Evolutionary conservation across 1,140 invertebrate genomes (phyloP).

Genomic region (Neodiprion virginianus): DNA sequence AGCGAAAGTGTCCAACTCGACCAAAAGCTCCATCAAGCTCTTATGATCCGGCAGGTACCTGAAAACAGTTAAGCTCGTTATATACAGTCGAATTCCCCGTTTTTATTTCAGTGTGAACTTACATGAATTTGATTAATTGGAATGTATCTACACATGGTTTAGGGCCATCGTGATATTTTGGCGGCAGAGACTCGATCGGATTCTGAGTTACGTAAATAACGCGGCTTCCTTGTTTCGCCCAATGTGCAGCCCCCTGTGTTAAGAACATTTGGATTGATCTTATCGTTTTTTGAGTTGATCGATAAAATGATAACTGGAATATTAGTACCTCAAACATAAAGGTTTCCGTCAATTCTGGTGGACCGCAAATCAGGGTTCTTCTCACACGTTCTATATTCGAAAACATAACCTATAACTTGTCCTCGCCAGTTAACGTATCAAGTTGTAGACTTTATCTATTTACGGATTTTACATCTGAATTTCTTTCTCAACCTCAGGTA

Average conservation of each 20-base stretch:
- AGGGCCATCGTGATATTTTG: conserved; percentile 47
- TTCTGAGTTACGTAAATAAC: conserved; percentile 49
- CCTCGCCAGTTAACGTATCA: too few species aligned
- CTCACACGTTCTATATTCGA: conserved; percentile 15
- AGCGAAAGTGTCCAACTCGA: conserved; percentile 43
- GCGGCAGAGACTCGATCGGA: conserved; percentile 44
- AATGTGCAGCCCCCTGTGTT: conserved; percentile 49
- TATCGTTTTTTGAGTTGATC: conserved; percentile 10
- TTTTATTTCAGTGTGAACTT: conserved; percentile 21
- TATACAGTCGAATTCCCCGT: neutral
- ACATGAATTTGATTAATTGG: conserved; percentile 56
- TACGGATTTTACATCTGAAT: too few species aligned
- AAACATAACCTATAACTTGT: conserved; percentile 22
- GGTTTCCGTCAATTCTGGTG: conserved; percentile 37
- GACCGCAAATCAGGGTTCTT: conserved; percentile 42
- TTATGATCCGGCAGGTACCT: conserved; percentile 52
- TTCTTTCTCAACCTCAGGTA: too few species aligned
- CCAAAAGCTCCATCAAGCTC: conserved; percentile 38
- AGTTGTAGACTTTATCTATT: too few species aligned
- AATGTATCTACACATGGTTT: conserved; percentile 40
- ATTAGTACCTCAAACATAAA: conserved; percentile 49
- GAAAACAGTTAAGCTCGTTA: conserved; percentile 9
- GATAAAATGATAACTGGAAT: neutral
- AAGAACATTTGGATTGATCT: conserved; percentile 22
- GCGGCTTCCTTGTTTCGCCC: conserved; percentile 48